Base-by-base conservation (phyloP, 2,797 vertebrate genomes). In the Podargus strigoides region DNA sequence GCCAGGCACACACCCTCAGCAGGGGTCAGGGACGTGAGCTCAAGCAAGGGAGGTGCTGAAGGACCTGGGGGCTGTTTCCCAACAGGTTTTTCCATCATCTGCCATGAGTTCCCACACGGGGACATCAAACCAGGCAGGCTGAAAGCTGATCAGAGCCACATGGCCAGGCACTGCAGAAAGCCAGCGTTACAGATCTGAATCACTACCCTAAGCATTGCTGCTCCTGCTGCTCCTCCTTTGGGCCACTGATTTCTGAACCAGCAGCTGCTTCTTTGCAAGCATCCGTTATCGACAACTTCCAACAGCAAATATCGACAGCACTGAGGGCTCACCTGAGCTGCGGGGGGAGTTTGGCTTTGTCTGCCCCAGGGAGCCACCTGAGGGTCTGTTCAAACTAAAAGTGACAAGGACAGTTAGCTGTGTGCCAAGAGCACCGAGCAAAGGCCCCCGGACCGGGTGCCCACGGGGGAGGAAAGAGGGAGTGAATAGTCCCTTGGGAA, bases 111-210 rank as follows among this genome's bases (percentile, higher is more conserved):
- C 37, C 28, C 32, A 9, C 64, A 16, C 1, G 3, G 76, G 37
- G 7, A 1, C 63, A 27, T 36, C 77, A 67, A 3, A 67, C 47
- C 5, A 1, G 37, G 49, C 1, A 3, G 72, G 46, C 46, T 50
- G 46, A 11, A 37, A 34, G 32, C n/a, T 41, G 47, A 8, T 32
- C 0, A 39, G 58, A 75, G 39, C 39, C 18, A 28, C 18, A 3
- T 3, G 1, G 28, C 32, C 50, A n/a, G 55, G 50, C 59, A 6
- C 36, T 16, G 64, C 63, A 10, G 1, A 60, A 87, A 27, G 37
- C 27, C 23, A 2, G 60, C 3, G 0, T 20, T 66, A 36, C 0
- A 0, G 53, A 59, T 47, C 73, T 3, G 0, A 92, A 68, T 46
- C 34, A 3, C 69, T 23, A 3, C 77, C 84, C 66, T 7, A 27